phyloP scores from a whole-genome alignment of 2,113 vertebrate species.

The Brachirus orientalis region DNA sequence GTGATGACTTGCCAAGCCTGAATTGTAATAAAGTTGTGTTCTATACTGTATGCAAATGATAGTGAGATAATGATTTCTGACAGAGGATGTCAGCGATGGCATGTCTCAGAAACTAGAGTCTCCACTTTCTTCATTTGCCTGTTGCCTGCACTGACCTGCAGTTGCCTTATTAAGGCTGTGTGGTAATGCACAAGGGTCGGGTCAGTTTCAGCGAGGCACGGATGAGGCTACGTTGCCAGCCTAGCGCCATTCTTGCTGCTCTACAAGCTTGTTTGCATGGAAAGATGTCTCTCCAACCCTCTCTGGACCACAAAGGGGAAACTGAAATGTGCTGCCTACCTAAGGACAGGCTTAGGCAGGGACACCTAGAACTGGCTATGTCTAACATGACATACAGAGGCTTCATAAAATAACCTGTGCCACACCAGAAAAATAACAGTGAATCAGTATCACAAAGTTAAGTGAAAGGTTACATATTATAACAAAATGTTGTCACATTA shows the following conservation, averaged over 20 bases:
- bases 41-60: conserved; percentile 32
- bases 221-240: conserved; percentile 69
- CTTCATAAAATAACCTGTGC: background rate
- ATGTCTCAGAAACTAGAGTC: background rate
- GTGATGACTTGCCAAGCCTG: conserved; percentile 17
- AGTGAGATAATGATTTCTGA: conserved; percentile 20
- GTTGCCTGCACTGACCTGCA: conserved; percentile 11
- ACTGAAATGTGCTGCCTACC: conserved; percentile 63
- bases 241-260: conserved; percentile 62
- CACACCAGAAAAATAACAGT: background rate
- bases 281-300: conserved; percentile 39
- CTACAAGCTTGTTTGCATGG: conserved; percentile 58
- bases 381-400: conserved; percentile 43
- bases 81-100: conserved; percentile 6
- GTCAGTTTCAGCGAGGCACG: conserved; percentile 66
- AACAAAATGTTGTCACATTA: too few relatives aligned
- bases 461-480: too few relatives aligned
- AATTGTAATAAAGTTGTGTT: conserved; percentile 21
- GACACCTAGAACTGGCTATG: conserved; percentile 55
- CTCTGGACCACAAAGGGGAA: conserved; percentile 63
- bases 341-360: conserved; percentile 51
- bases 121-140: conserved; percentile 29
- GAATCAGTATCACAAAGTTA: too few relatives aligned
- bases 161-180: conserved; percentile 67
- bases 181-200: conserved; percentile 51